Percentiles rank a stretch among this genome's conserved stretches.
Evolutionary conservation across 2,113 vertebrate genomes (phyloP).

Genomic region (Bucco capensis): DNA sequence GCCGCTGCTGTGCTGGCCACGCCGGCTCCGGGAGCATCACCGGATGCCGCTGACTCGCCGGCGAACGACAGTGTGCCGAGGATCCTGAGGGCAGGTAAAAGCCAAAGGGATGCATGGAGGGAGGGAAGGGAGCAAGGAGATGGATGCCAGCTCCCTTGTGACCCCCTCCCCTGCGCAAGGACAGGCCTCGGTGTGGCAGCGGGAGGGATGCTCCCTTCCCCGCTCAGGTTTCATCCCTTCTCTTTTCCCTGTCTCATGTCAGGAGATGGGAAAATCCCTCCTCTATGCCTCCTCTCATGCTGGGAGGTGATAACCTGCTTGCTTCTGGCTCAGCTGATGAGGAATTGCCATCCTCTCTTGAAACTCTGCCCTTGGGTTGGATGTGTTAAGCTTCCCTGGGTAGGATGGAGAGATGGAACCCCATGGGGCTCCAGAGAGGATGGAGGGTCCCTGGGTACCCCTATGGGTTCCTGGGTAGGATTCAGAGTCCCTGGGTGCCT

Average conservation of each 20-base stretch:
- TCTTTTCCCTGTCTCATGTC: no score
- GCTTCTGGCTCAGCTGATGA: fast-evolving
- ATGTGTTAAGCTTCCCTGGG: neutral
- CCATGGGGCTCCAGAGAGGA: no score
- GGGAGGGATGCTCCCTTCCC: fast-evolving
- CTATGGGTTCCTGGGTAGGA: neutral
- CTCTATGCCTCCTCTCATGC: neutral
- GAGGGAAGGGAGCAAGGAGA: neutral
- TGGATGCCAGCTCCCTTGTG: neutral
- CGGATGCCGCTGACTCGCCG: neutral
- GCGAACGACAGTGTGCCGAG: neutral
- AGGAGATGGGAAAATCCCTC: neutral
- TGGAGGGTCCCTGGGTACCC: neutral
- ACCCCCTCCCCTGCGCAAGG: neutral
- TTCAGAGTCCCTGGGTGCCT: neutral
- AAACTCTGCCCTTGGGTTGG: fast-evolving
- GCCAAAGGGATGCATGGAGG: neutral
- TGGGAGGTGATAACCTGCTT: neutral
- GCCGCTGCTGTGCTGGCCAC: neutral
- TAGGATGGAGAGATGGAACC: no score
- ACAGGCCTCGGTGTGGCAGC: neutral
- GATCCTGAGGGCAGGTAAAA: neutral
- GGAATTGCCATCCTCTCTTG: neutral
- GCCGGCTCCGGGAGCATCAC: neutral
- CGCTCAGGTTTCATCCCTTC: neutral